Evolutionary conservation across 1,140 invertebrate species (phyloP).

Genomic region (Scaptomyza hsui): DNA sequence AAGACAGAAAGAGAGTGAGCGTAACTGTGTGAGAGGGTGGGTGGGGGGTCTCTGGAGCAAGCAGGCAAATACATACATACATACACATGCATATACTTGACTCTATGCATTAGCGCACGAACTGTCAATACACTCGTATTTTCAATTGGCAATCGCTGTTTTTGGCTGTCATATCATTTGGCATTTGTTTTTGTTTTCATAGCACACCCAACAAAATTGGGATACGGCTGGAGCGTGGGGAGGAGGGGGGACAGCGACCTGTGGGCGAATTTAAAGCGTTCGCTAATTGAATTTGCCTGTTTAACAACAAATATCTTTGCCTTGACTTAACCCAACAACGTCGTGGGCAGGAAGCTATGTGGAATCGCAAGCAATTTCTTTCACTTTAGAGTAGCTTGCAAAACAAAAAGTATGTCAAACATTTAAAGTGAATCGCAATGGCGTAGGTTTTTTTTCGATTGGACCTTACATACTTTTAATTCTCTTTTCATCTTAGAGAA

Average conservation of each 20-base stretch:
- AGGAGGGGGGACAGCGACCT: background rate
- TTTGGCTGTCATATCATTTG: slow-evolving; percentile 42
- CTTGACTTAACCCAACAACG: slow-evolving; percentile 45
- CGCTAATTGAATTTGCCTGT: slow-evolving; percentile 70
- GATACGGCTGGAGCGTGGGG: background rate
- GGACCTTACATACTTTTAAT: slow-evolving; percentile 18
- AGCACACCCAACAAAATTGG: slow-evolving; percentile 14
- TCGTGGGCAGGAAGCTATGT: slow-evolving; percentile 39
- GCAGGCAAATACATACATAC: slow-evolving; percentile 6
- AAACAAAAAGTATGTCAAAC: slow-evolving; percentile 22
- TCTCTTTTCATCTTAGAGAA: background rate
- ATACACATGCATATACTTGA: background rate
- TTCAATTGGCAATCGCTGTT: slow-evolving; percentile 46
- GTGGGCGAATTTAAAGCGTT: slow-evolving; percentile 40
- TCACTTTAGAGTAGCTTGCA: background rate
- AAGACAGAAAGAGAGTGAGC: background rate
- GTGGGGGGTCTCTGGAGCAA: background rate
- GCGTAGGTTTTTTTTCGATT: slow-evolving; percentile 7
- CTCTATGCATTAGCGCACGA: slow-evolving; percentile 53
- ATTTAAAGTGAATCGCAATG: slow-evolving; percentile 4
- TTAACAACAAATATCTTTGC: slow-evolving; percentile 21
- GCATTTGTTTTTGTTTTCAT: slow-evolving; percentile 44
- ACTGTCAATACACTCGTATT: slow-evolving; percentile 64
- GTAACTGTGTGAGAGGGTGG: background rate
- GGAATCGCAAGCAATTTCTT: slow-evolving; percentile 11